A percentile compares a stretch with the other conserved stretches of the same genome.
These are phyloP conservation scores for Rallus limicola DNA, from an alignment of 2,113 vertebrate species.

Conservation along the genomic window DNA sequence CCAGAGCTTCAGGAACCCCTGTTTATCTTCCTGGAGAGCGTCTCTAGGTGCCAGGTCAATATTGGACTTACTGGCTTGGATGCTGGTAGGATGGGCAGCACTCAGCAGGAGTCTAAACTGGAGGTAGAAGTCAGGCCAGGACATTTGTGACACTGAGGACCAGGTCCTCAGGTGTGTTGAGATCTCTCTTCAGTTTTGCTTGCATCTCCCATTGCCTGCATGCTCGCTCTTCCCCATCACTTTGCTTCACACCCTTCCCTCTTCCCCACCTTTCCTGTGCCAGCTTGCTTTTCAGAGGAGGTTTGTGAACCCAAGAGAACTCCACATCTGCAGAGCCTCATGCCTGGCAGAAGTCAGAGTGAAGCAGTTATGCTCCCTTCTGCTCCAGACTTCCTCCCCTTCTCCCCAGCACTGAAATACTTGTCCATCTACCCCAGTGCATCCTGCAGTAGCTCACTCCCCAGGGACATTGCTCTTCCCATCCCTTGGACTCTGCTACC, in stretches of 20 bases:
- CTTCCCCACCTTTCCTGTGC: neutral
- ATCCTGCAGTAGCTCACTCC: neutral
- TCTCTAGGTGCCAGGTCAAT: neutral
- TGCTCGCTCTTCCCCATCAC: neutral
- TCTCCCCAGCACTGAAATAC: neutral
- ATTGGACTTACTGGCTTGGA: neutral
- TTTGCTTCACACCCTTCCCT: neutral
- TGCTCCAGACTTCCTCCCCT: neutral
- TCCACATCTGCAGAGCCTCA: neutral
- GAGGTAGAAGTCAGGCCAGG: neutral
- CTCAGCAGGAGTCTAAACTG: neutral
- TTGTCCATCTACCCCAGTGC: neutral
- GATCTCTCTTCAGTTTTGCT: neutral
- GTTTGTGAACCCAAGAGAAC: neutral
- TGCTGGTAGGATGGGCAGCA: neutral
- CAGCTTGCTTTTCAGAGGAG: neutral
- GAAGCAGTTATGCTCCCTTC: neutral
- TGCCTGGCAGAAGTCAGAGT: neutral
- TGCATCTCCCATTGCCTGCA: neutral
- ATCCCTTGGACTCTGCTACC: neutral
- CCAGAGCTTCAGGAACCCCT: neutral
- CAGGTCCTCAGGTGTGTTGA: neutral
- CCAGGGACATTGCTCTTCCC: neutral
- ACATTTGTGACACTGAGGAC: neutral
- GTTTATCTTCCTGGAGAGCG: constrained; percentile 36